Evolutionary conservation across 1,140 invertebrate species (phyloP).

Genomic region (Diorhabda sublineata): DNA sequence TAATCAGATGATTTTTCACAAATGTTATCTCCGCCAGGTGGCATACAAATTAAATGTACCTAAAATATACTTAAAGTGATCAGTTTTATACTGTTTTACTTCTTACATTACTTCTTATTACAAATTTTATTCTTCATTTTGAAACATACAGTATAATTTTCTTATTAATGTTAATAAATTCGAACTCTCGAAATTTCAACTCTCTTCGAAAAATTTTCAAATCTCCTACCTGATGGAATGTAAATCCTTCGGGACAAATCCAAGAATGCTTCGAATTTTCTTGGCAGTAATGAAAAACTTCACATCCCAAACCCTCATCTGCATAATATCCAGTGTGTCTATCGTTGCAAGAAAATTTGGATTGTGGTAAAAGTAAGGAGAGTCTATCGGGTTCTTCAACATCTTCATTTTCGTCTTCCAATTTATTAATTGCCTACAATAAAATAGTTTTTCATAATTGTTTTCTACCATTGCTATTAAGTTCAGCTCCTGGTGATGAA

Average conservation of each 20-base stretch:
- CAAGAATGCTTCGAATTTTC: constrained; percentile 86
- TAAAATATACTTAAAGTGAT: constrained; percentile 37
- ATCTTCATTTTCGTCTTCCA: constrained; percentile 64
- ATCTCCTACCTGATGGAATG: constrained; percentile 76
- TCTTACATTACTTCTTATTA: too few species aligned
- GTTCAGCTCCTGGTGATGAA: too few species aligned
- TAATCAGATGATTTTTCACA: constrained; percentile 86
- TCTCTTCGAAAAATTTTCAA: neutral
- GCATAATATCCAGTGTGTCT: constrained; percentile 88
- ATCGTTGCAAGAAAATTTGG: constrained; percentile 74
- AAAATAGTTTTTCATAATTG: neutral
- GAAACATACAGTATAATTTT: too few species aligned
- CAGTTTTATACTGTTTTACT: too few species aligned
- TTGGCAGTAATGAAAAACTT: constrained; percentile 93
- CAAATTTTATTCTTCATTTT: too few species aligned
- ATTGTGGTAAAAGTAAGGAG: constrained; percentile 71
- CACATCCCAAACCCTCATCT: constrained; percentile 81
- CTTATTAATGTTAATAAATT: too few species aligned
- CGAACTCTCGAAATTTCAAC: too few species aligned
- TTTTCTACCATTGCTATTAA: too few species aligned
- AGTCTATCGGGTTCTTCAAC: constrained; percentile 83
- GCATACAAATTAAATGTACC: constrained; percentile 91
- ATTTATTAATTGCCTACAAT: constrained; percentile 15
- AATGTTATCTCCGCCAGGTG: constrained; percentile 81
- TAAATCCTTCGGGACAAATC: constrained; percentile 88